Evolutionary conservation across 2,797 vertebrate species (phyloP), one percentile per base, ranked within the genome.

Genomic region (Schizothorax lantsangensis): DNA sequence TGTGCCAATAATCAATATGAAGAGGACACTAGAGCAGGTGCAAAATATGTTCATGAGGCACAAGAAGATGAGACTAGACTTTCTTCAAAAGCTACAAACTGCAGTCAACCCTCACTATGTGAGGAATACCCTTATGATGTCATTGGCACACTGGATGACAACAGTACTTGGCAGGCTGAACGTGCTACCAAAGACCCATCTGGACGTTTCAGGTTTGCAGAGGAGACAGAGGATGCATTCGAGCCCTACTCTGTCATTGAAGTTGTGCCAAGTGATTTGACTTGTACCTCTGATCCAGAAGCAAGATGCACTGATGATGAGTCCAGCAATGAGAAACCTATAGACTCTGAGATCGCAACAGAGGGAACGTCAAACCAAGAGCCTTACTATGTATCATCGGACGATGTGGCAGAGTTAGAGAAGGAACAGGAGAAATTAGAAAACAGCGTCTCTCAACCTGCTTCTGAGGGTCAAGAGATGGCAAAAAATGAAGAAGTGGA

Each of bases 201-300:
- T 1, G 95, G 95, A 26, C 94, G 95, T 81, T 96, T 96, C 71
- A 91, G 94, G 38, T 95, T 96, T 88, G 94, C 94, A 3, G 92
- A 94, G 73, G 95, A 95, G 89, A 95, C 91, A 1, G 95, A 95
- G 86, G 95, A 96, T 82, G 91, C 92, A 68, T 96, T 95, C 80
- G 95, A 95, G 81, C 95, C 95, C 69, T 96, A 96, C 86, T 93
- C 96, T 0, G 94, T 96, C 89, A 96, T 96, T 83, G 95, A 94
- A 89, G 90, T 93, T 30, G 89, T 96, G 49, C 94, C 95, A 1
- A 88, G 64, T 57, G 90, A 94, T 88, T 54, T 87, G 54, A 89
- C 40, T 8, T 83, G 43, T 80, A 95, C 94, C 0, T 93, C 92
- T 86, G 95, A 95, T 84, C 95, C 94, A 33, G 95, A 95, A 88